Conservation (phyloP, 1,140 invertebrate species). For the Adelges cooleyi region DNA sequence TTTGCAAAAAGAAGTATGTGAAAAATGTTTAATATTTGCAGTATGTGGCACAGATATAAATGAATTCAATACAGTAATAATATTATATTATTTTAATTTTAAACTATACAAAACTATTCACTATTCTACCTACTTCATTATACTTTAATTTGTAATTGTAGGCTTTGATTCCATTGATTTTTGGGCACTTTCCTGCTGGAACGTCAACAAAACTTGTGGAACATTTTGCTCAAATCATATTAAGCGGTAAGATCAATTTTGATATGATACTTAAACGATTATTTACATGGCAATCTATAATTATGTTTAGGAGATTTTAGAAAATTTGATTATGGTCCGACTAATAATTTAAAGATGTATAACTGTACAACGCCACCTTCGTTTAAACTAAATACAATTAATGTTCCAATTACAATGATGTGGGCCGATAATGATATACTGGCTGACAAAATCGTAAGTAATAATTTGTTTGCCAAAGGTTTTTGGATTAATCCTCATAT, state of each 20-base stretch:
- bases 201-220: slow-evolving; percentile 64
- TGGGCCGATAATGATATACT: slow-evolving; percentile 50
- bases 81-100: background rate
- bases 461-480: no score
- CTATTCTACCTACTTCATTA: no score
- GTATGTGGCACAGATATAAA: slow-evolving; percentile 3
- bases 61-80: background rate
- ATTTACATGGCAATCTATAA: no score
- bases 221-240: slow-evolving; percentile 60
- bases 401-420: slow-evolving; percentile 47
- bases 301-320: no score
- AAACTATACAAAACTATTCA: background rate
- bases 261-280: no score
- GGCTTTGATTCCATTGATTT: slow-evolving; percentile 59
- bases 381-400: slow-evolving; percentile 46
- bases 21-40: slow-evolving; percentile 5
- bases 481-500: no score
- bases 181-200: slow-evolving; percentile 71
- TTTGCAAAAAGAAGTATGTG: background rate
- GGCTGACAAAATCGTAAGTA: slow-evolving; percentile 37
- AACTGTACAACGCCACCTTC: slow-evolving; percentile 41
- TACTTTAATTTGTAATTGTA: slow-evolving; percentile 36
- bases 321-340: slow-evolving; percentile 36
- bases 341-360: slow-evolving; percentile 39
- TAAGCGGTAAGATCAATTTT: slow-evolving; percentile 38